Evolutionary conservation across 2,113 vertebrate genomes (phyloP), one percentile per base, ranked within the genome.

Genomic region (Spea bombifrons): DNA sequence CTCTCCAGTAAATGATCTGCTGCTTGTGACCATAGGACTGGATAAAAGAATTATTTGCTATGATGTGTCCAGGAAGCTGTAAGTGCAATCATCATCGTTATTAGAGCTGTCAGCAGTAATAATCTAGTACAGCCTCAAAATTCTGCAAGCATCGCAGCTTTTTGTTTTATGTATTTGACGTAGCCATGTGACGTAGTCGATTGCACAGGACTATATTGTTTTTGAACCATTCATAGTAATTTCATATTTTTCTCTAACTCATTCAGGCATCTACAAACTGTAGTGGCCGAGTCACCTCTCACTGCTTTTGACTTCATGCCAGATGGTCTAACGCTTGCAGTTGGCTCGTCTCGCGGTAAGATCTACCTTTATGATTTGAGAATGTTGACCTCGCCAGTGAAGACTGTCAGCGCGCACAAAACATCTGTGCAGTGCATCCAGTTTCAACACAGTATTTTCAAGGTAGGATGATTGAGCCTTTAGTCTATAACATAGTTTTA

Each of bases 11-110:
- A 98, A 94, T 73, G 96, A 98, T 55, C 82, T 99, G 84, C 90
- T 99, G 9, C 91, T 97, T 85, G 94, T 96, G 85, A 98, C 95
- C 48, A 92, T 98, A 53, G 97, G 97, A 65, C 88, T 99, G 85
- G 97, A 99, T 90, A 99, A 99, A 90, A 96, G 95, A 91, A 94
- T 99, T 81, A 88, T 97, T 90, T 96, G 96, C 81, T 99, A 98
- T 83, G 97, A 99, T 86, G 94, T 94, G 0, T 91, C 92, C 83
- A 96, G 95, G 90, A 98, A 95, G 91, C 96, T 94, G 97, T 98
- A 88, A 94, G 94, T 87, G 46, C 46, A n/a, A 15, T 59, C 15
- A 5, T 59, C 15, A 12, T 59, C 30, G 30, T 30, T 30, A 30
- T 30, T 30, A 30, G 30, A 30, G 30, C 30, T 30, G 30, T 30